phyloP scores from a whole-genome alignment of 2,113 vertebrate species.

The Onychostruthus taczanowskii region DNA sequence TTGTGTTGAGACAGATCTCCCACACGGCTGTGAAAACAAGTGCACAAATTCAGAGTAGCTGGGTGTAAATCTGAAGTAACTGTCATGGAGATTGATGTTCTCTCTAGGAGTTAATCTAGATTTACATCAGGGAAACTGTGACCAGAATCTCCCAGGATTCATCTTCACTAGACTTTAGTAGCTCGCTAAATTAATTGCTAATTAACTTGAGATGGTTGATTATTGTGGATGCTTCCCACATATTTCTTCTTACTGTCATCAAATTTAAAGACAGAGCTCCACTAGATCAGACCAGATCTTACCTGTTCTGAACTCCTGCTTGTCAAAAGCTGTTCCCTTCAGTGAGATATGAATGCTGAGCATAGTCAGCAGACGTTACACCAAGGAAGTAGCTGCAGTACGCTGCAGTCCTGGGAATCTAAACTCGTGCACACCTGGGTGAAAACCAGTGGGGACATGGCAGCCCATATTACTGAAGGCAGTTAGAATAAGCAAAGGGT shows the following conservation, averaged over 20 bases:
- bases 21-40: slow-evolving; percentile 50
- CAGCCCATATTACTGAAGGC: neutral
- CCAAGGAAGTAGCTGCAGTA: neutral
- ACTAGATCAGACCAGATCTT: neutral
- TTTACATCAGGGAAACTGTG: slow-evolving; percentile 32
- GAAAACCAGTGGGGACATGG: neutral
- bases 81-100: slow-evolving; percentile 46
- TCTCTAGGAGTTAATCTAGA: slow-evolving; percentile 39
- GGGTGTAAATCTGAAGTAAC: slow-evolving; percentile 50
- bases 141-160: slow-evolving; percentile 49
- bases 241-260: neutral
- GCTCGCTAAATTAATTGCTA: slow-evolving; percentile 55
- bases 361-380: neutral
- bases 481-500: neutral
- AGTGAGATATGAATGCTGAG: neutral
- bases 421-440: neutral
- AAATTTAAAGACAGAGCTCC: neutral
- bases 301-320: neutral
- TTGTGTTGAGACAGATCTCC: slow-evolving; percentile 62
- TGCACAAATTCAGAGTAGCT: slow-evolving; percentile 45
- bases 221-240: slow-evolving; percentile 37
- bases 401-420: neutral
- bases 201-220: slow-evolving; percentile 40
- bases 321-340: neutral
- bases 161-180: slow-evolving; percentile 37